A percentile compares a stretch with the other conserved stretches of the same genome.
Evolutionary conservation across 1,140 invertebrate species (phyloP).

Genomic region (Portunus trituberculatus): DNA sequence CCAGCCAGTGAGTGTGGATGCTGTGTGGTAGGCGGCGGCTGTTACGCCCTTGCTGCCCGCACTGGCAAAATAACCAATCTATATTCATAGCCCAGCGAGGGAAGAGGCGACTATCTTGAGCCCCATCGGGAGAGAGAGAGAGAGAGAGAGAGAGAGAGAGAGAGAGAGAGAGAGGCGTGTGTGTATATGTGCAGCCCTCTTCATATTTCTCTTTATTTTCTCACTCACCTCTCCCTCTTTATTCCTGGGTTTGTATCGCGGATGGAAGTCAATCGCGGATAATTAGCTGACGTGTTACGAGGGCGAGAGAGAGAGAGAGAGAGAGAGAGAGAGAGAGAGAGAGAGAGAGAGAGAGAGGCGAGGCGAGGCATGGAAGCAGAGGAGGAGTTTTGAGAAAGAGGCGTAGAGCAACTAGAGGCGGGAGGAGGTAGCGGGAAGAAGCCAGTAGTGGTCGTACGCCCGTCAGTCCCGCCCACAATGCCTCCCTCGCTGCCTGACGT

Average conservation of each 20-base stretch:
- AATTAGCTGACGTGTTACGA: neutral
- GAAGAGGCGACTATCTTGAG: constrained; percentile 70
- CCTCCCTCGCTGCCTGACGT: neutral
- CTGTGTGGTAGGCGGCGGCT: neutral
- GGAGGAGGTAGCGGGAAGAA: neutral
- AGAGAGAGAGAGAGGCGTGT: neutral
- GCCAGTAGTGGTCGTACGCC: neutral
- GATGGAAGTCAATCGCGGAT: neutral
- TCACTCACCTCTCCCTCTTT: neutral
- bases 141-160: neutral
- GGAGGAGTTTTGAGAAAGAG: neutral
- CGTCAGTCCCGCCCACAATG: constrained; percentile 8
- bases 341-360: neutral
- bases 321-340: neutral
- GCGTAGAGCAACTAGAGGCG: neutral
- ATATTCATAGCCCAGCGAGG: constrained; percentile 70
- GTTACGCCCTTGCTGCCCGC: constrained; percentile 59
- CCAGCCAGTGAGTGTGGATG: neutral
- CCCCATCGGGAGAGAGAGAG: constrained; percentile 41
- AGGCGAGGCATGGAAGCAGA: neutral
- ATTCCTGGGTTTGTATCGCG: neutral
- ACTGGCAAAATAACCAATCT: constrained; percentile 71
- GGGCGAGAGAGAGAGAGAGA: neutral
- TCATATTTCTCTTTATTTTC: constrained; percentile 25
- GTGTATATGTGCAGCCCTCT: neutral